Conservation (phyloP, 2,888 invertebrate species). For the Netelia virgata region DNA sequence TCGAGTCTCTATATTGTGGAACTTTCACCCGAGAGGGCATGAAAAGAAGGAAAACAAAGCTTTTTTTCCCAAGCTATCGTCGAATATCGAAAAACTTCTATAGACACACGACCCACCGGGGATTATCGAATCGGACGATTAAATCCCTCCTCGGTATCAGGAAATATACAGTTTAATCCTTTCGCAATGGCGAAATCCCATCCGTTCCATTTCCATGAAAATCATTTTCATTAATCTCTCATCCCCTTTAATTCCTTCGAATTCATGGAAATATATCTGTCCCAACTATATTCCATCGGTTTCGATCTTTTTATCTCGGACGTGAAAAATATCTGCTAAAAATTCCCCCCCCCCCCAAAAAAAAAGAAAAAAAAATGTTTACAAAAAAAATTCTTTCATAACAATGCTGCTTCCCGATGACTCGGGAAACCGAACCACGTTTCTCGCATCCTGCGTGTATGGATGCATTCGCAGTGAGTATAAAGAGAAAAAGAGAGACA, state of each 20-base stretch:
- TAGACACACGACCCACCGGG: neutral
- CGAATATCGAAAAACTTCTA: slow-evolving; percentile 18
- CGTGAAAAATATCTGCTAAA: neutral
- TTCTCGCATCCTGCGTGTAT: slow-evolving; percentile 18
- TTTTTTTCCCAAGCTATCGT: slow-evolving; percentile 21
- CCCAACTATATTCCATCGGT: neutral
- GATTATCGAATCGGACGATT: slow-evolving; percentile 13
- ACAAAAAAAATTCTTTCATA: slow-evolving; percentile 20
- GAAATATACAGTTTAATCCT: neutral
- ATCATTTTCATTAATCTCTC: slow-evolving; percentile 20
- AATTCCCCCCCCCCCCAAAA: no score
- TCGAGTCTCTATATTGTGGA: neutral
- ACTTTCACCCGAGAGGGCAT: neutral
- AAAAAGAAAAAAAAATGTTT: slow-evolving; percentile 3
- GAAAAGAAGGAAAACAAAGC: neutral
- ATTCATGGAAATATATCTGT: neutral
- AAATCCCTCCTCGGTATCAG: neutral
- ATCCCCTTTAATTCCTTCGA: neutral
- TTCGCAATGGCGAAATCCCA: neutral
- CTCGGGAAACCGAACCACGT: slow-evolving; percentile 18
- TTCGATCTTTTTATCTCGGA: neutral
- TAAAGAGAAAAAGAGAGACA: slow-evolving; percentile 3
- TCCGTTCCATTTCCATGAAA: slow-evolving; percentile 9
- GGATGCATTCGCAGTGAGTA: neutral
- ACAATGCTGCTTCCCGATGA: slow-evolving; percentile 10